Evolutionary conservation across 1,140 invertebrate genomes (phyloP).

Genomic region (Sycobia sp.): DNA sequence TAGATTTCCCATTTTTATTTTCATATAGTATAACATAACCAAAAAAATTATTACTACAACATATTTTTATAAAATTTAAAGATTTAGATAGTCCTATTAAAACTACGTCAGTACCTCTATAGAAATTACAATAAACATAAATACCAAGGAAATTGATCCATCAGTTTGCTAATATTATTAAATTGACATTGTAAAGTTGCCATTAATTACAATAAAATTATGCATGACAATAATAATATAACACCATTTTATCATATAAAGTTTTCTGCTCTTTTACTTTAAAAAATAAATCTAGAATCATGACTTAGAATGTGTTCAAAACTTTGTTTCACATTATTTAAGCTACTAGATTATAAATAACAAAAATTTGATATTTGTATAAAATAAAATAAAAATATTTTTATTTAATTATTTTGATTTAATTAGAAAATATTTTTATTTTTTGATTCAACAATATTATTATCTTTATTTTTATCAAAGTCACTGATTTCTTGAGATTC

Average conservation of each 20-base stretch:
- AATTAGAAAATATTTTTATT: conserved; percentile 1
- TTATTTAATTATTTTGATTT: no score
- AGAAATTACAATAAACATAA: conserved; percentile 11
- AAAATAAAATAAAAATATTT: no score
- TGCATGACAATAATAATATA: not conserved
- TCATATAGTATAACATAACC: conserved; percentile 15
- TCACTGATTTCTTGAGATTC: conserved; percentile 15
- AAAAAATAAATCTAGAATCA: conserved; percentile 20
- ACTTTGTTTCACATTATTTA: conserved; percentile 11
- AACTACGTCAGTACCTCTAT: conserved; percentile 1
- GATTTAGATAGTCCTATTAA: not conserved
- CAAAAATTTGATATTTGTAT: conserved; percentile 1
- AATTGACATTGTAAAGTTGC: not conserved
- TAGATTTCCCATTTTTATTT: conserved; percentile 23
- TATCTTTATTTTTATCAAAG: not conserved
- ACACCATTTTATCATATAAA: conserved; percentile 1
- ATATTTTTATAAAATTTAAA: conserved; percentile 1
- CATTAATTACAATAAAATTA: conserved; percentile 4
- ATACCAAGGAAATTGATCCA: not conserved
- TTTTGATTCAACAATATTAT: conserved; percentile 21
- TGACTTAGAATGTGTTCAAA: conserved; percentile 39
- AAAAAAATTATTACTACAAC: conserved; percentile 8
- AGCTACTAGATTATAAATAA: conserved; percentile 9
- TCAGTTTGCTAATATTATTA: not conserved
- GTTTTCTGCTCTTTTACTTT: conserved; percentile 18